Percentiles rank a stretch among this genome's conserved stretches.
Evolutionary conservation across 2,113 vertebrate genomes (phyloP).

Genomic region (Maylandia zebra): DNA sequence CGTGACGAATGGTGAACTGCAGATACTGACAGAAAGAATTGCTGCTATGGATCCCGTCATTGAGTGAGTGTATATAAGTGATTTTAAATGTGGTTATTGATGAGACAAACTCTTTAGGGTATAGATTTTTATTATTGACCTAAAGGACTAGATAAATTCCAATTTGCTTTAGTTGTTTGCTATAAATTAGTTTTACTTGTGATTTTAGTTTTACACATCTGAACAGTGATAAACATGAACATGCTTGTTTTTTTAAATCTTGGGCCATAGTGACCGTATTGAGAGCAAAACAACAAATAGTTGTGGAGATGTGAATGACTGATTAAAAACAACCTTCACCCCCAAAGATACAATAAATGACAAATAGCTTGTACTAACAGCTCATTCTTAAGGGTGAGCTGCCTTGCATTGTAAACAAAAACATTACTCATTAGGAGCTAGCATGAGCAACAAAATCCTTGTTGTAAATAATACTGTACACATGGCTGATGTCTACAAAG

Average conservation of each 20-base stretch:
- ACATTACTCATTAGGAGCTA: background rate
- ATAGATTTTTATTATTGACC: background rate
- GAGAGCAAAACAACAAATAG: background rate
- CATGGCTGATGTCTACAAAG: background rate
- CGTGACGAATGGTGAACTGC: constrained; percentile 88
- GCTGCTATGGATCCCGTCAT: constrained; percentile 87
- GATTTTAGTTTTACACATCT: background rate
- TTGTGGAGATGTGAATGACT: background rate
- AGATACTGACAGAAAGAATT: constrained; percentile 84
- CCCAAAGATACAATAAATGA: background rate
- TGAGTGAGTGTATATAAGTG: constrained; percentile 63
- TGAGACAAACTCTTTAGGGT: background rate
- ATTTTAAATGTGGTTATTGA: background rate
- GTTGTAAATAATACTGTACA: background rate
- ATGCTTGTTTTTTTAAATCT: background rate
- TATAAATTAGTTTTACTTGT: background rate
- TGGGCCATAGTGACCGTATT: rapidly evolving
- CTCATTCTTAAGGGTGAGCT: background rate
- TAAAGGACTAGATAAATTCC: background rate
- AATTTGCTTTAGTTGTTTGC: background rate
- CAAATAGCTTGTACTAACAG: background rate
- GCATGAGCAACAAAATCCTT: background rate
- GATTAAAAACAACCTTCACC: background rate
- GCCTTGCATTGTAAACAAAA: background rate
- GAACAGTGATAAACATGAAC: background rate